Conservation (phyloP, 2,113 vertebrate species). For the Chinchilla lanigera region DNA sequence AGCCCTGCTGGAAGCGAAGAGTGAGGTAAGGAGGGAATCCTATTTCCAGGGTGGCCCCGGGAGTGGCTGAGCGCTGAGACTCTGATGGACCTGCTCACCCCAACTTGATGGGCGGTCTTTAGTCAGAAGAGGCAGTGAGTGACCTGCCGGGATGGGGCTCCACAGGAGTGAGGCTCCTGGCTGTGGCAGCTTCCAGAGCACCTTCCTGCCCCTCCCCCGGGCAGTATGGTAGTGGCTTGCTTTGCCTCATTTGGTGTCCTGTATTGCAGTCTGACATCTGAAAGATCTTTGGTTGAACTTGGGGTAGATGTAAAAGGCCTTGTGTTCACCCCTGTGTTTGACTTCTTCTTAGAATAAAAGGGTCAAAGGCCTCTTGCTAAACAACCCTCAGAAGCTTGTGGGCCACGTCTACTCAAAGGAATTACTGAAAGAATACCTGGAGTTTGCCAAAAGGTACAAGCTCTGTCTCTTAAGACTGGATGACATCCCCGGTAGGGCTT, state of each 20-base stretch:
- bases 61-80: background rate
- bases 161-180: too few species aligned
- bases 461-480: background rate
- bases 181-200: background rate
- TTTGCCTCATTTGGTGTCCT: background rate
- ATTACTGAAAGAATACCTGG: constrained; percentile 91
- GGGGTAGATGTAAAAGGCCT: background rate
- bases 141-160: background rate
- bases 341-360: constrained; percentile 86
- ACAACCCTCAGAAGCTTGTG: constrained; percentile 95
- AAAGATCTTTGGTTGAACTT: background rate
- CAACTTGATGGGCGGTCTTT: too few species aligned
- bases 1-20: constrained; percentile 86
- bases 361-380: constrained; percentile 91
- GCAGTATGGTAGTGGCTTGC: accelerated
- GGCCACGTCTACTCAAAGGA: constrained; percentile 92
- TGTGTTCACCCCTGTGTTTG: background rate
- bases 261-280: background rate
- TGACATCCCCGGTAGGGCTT: background rate
- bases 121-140: too few species aligned
- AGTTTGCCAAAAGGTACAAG: constrained; percentile 94
- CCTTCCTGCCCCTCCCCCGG: accelerated
- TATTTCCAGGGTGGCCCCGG: background rate
- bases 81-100: background rate
- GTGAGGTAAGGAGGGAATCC: constrained; percentile 73